Percentiles rank a stretch among this genome's conserved stretches.
Evolutionary conservation across 2,888 invertebrate species (phyloP).

Genomic region (Cataglyphis rosenhaueri): DNA sequence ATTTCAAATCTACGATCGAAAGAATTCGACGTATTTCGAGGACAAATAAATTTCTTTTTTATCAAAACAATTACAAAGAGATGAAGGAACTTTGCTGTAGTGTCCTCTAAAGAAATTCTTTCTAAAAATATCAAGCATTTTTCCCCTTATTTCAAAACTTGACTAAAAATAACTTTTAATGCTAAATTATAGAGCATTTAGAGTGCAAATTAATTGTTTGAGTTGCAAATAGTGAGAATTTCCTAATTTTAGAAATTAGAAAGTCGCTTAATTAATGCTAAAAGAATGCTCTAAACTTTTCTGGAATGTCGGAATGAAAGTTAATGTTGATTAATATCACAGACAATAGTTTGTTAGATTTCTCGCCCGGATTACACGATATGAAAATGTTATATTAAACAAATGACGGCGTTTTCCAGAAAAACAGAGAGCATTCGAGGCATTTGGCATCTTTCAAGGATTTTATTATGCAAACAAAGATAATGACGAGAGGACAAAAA

Average conservation of each 20-base stretch:
- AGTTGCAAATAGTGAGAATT: neutral
- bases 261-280: neutral
- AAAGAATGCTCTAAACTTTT: neutral
- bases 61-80: neutral
- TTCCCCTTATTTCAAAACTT: neutral
- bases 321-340: neutral
- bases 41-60: constrained; percentile 2
- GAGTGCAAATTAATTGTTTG: neutral
- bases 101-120: neutral
- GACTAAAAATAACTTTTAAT: neutral
- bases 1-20: constrained; percentile 8
- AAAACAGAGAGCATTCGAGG: constrained; percentile 30
- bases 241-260: neutral
- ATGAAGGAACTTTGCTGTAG: neutral
- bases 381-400: constrained; percentile 17
- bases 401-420: constrained; percentile 40
- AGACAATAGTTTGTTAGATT: neutral
- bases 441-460: constrained; percentile 48
- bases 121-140: neutral
- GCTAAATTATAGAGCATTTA: neutral
- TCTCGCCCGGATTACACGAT: neutral
- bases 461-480: constrained; percentile 66
- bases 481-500: constrained; percentile 41
- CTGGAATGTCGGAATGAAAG: neutral
- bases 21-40: constrained; percentile 13